Conservation (phyloP, 2,113 vertebrate species). For the Platichthys flesus region DNA sequence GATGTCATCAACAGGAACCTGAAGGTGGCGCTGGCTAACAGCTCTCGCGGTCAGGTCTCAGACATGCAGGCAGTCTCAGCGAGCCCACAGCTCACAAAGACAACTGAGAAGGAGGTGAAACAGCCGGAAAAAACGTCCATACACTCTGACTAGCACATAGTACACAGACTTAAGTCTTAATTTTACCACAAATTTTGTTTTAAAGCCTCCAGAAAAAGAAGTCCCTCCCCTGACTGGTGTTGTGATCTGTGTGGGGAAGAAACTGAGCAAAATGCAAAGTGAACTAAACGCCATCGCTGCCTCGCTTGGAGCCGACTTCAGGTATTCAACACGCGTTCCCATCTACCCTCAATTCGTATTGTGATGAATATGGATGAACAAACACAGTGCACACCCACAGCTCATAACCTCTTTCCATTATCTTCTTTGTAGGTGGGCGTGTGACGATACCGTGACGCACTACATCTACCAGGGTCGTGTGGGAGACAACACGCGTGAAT, state of each 20-base stretch:
- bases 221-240: conserved; percentile 81
- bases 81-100: conserved; percentile 86
- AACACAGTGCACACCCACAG: background rate
- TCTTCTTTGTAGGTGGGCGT: conserved; percentile 86
- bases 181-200: background rate
- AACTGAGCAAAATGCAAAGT: conserved; percentile 91
- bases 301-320: conserved; percentile 95
- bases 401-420: background rate
- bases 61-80: conserved; percentile 80
- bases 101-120: conserved; percentile 61
- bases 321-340: conserved; percentile 75
- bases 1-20: conserved; percentile 91
- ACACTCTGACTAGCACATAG: background rate
- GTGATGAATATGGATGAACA: background rate
- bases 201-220: conserved; percentile 67
- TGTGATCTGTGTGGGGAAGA: conserved; percentile 94
- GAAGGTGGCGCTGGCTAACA: conserved; percentile 91
- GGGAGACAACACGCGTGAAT: conserved; percentile 92
- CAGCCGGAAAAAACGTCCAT: background rate
- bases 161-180: background rate
- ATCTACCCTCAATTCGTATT: background rate
- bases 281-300: conserved; percentile 91
- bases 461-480: conserved; percentile 96
- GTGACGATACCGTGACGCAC: conserved; percentile 96
- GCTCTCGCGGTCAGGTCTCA: conserved; percentile 70